phyloP scores from a whole-genome alignment of 2,888 invertebrate species.

The Calameuta filiformis region DNA sequence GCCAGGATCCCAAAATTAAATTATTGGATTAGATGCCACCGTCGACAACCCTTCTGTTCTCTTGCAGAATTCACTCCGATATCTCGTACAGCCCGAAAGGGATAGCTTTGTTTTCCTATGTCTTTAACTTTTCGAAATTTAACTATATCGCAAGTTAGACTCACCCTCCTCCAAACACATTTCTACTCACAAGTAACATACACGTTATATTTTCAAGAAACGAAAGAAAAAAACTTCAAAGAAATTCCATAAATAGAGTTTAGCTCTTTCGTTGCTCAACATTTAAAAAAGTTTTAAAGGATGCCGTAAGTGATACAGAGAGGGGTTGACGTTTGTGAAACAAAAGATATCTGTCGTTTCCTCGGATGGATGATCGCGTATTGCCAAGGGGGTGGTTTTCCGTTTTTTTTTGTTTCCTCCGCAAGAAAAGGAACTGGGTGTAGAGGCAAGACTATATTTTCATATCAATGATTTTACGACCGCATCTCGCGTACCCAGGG shows the following conservation, averaged over 20 bases:
- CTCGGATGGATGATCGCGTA: conserved; percentile 7
- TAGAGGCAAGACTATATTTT: conserved; percentile 57
- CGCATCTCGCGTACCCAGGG: conserved; percentile 52
- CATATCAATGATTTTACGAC: conserved; percentile 67
- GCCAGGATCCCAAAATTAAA: conserved; percentile 63
- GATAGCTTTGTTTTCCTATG: not conserved
- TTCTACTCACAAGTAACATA: not conserved
- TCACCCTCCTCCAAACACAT: not conserved
- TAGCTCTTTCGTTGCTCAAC: not conserved
- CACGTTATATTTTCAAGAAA: not conserved
- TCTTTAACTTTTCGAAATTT: not conserved
- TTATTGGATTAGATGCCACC: conserved; percentile 63
- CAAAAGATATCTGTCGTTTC: conserved; percentile 47
- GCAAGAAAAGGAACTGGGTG: conserved; percentile 8
- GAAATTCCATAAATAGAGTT: conserved; percentile 3
- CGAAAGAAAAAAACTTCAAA: not conserved
- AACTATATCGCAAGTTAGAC: not conserved
- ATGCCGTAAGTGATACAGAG: conserved; percentile 30
- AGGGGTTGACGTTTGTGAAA: conserved; percentile 41
- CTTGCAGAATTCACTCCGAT: not conserved
- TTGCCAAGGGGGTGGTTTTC: not conserved
- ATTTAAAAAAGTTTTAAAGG: not conserved
- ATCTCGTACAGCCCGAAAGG: not conserved
- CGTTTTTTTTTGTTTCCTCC: not conserved
- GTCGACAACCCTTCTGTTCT: conserved; percentile 45